Evolutionary conservation across 2,888 invertebrate species (phyloP), one percentile per base, ranked within the genome.

Genomic region (Zelleria hepariella): DNA sequence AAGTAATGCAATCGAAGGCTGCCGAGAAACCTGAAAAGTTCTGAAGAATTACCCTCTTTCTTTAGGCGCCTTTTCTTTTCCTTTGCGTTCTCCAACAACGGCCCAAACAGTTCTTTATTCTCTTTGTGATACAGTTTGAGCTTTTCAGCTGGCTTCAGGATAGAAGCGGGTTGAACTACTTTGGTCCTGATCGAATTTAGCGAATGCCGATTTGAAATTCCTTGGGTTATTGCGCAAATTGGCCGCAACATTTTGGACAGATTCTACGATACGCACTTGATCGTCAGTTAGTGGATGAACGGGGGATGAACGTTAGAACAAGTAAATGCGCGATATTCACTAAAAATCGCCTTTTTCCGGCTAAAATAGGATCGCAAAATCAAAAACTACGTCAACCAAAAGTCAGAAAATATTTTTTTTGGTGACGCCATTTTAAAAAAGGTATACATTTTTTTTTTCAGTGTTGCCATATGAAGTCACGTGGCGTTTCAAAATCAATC

Each of bases 41-140:
- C 26, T 5, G 15, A n/a, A 20, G 60, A 78, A 81, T 78, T 72
- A 86, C 87, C 80, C 68, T 77, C 69, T 66, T 85, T 84, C 65
- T 73, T 72, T 61, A 74, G 67, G 47, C 80, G 84, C 68, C 73
- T 78, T 66, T 75, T 79, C 71, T 79, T 87, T 68, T 90, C 75
- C 66, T 80, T 83, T 61, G 75, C 86, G 0, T 82, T 86, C 67
- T 91, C 90, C 51, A 90, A 63, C 58, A 91, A 67, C 0, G 85
- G 80, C 5, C 91, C 91, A 62, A 89, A 91, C 6, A 89, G 62
- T 48, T 80, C 76, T 66, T 89, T 90, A 62, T 88, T 88, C 63
- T 91, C 90, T 67, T 77, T 87, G 63, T 90, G 77, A 66, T 83
- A 85, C 61, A 81, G 72, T 70, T 88, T 90, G 5, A 89, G 65